These are phyloP conservation scores for Ia io DNA, from an alignment of 2,113 vertebrate species.

Conservation along the genomic window DNA sequence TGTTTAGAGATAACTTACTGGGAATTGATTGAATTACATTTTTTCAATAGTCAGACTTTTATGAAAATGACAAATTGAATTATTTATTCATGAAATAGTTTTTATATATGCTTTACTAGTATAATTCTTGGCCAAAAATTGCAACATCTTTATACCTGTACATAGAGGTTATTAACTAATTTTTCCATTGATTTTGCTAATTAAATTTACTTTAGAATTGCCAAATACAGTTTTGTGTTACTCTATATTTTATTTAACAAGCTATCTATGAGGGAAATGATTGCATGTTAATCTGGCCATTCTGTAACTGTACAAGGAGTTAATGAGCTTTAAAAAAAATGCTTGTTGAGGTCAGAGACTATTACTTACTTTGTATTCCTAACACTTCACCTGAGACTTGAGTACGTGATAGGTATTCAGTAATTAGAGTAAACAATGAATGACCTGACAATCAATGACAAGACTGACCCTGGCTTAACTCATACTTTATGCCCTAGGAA, in stretches of 20 bases:
- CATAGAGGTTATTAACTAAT: background rate
- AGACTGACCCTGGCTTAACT: background rate
- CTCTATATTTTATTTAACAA: slow-evolving; percentile 9
- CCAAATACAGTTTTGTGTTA: slow-evolving; percentile 5
- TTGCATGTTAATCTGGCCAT: background rate
- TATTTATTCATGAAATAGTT: slow-evolving; percentile 33
- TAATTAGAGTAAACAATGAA: background rate
- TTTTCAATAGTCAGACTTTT: background rate
- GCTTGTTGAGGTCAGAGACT: background rate
- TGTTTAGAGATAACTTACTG: background rate
- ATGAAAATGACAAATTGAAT: background rate
- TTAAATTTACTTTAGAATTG: slow-evolving; percentile 17
- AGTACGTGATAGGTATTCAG: background rate
- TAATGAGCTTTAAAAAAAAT: background rate
- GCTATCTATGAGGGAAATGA: background rate
- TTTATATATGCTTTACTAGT: background rate
- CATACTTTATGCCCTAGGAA: background rate
- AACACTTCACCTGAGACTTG: background rate
- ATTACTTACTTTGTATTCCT: background rate
- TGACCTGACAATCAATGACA: background rate
- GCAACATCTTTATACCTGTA: background rate
- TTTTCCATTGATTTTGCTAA: background rate
- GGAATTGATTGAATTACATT: background rate
- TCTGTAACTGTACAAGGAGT: background rate
- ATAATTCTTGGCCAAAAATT: background rate